A percentile compares a stretch with the other conserved stretches of the same genome.
phyloP scores from a whole-genome alignment of 1,140 invertebrate species.

The Hetaerina americana region DNA sequence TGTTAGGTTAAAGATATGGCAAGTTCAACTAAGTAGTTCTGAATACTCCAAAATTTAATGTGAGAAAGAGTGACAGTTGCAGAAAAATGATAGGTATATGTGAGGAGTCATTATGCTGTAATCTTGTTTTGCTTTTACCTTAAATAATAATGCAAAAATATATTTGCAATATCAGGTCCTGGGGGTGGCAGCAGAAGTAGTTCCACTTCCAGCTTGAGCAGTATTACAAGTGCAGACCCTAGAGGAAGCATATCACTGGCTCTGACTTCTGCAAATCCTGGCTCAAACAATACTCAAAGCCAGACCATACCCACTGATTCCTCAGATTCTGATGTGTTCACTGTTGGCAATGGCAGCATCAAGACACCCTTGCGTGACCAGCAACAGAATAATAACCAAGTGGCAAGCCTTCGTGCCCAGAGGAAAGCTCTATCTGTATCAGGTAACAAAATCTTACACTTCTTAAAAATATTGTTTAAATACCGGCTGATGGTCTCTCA shows the following conservation, averaged over 20 bases:
- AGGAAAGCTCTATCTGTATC: neutral
- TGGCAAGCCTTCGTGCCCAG: neutral
- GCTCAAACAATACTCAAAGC: neutral
- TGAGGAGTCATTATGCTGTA: too few relatives aligned
- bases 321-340: neutral
- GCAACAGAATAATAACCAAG: slow-evolving; percentile 17
- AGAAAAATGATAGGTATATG: too few relatives aligned
- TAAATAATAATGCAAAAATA: neutral
- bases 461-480: too few relatives aligned
- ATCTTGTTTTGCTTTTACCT: too few relatives aligned
- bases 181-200: slow-evolving; percentile 37
- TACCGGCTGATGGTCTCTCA: too few relatives aligned
- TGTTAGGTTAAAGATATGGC: too few relatives aligned
- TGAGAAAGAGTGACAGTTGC: too few relatives aligned
- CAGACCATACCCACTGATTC: neutral
- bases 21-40: too few relatives aligned
- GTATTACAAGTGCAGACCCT: slow-evolving; percentile 29
- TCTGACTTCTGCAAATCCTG: neutral
- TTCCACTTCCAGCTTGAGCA: slow-evolving; percentile 40
- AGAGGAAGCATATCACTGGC: neutral
- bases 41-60: too few relatives aligned
- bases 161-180: slow-evolving; percentile 13
- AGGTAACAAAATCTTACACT: neutral
- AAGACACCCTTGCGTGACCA: slow-evolving; percentile 31
- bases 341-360: neutral